Conservation (phyloP, 2,797 vertebrate species). For the Acanthiza pusilla region DNA sequence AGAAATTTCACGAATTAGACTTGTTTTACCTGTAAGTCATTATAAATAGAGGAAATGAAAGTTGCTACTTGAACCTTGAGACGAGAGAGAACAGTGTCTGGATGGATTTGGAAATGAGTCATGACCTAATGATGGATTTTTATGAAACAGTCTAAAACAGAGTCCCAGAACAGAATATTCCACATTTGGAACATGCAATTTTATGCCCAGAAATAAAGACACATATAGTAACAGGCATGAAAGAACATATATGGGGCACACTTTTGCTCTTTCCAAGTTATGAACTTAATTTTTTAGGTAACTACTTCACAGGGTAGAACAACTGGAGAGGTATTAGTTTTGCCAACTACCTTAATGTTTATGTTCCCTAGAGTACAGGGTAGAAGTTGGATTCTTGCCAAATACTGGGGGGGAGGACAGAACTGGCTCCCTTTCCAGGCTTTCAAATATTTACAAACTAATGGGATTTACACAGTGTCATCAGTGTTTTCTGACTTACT, state of each 20-base stretch:
- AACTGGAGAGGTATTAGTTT: neutral
- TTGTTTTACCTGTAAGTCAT: neutral
- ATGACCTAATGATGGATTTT: neutral
- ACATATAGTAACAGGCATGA: rapidly evolving
- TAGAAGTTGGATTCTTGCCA: neutral
- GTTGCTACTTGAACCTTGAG: neutral
- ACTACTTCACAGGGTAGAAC: neutral
- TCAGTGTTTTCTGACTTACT: neutral
- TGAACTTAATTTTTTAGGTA: neutral
- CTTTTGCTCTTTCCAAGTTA: neutral
- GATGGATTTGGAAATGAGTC: neutral
- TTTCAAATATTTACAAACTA: neutral
- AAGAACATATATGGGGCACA: neutral
- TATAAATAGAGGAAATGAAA: neutral
- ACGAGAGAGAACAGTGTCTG: neutral
- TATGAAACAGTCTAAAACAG: neutral
- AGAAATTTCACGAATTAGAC: neutral
- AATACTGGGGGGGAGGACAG: neutral
- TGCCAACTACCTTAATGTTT: neutral
- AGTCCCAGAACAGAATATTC: neutral
- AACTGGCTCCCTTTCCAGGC: neutral
- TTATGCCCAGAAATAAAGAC: neutral
- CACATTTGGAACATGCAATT: neutral
- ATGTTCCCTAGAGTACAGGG: neutral
- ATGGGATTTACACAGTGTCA: neutral